phyloP scores from a whole-genome alignment of 23 tunicate genomes.

The Trididemnum nubilum region DNA sequence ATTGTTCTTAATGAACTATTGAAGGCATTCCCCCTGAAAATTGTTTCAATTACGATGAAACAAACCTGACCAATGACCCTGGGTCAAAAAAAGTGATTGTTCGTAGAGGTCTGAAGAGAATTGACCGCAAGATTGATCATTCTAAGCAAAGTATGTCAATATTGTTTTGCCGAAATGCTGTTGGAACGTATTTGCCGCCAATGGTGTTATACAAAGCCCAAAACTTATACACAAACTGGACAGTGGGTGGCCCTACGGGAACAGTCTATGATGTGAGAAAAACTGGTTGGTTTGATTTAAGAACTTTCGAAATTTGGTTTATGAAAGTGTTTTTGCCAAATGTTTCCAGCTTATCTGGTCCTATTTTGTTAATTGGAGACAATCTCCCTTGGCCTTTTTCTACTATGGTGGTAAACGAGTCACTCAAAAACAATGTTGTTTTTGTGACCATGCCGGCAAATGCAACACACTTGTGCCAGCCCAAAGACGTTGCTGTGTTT shows the following conservation, averaged over 20 bases:
- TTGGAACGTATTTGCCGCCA: conserved; percentile 10
- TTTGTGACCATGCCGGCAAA: conserved; percentile 29
- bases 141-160: conserved; percentile 4
- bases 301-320: conserved; percentile 20
- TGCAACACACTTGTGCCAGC: conserved; percentile 24
- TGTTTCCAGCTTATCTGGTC: not conserved
- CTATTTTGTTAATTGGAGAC: conserved; percentile 7
- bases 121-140: not conserved
- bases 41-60: conserved; percentile 21
- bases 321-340: not conserved
- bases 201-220: conserved; percentile 27
- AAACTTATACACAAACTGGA: conserved; percentile 15
- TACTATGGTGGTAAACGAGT: conserved; percentile 17
- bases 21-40: conserved; percentile 17
- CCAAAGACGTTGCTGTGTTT: conserved; percentile 27
- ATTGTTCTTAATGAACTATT: not conserved
- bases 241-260: conserved; percentile 21
- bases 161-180: conserved; percentile 18
- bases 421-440: conserved; percentile 1
- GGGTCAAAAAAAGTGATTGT: conserved; percentile 30
- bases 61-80: conserved; percentile 8
- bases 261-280: conserved; percentile 11
- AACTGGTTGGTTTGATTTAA: conserved; percentile 31
- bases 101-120: conserved; percentile 5
- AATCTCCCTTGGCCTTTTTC: conserved; percentile 21